Evolutionary conservation across 2,888 invertebrate species (phyloP), one percentile per base, ranked within the genome.

Genomic region (Glaucopsyche alexis): DNA sequence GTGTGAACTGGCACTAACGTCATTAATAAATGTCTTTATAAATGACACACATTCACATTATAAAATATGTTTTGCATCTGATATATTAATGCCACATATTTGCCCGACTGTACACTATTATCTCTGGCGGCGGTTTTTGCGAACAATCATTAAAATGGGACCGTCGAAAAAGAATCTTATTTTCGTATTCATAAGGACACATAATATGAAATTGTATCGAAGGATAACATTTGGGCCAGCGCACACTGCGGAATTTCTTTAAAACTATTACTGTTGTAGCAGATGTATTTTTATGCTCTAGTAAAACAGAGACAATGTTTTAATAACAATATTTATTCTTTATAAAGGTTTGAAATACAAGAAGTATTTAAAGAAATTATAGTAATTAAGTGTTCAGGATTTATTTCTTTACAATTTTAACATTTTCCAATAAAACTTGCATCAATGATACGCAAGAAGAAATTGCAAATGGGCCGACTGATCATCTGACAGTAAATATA

Each of bases 161-260:
- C 0, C 14, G 16, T 14, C 45, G 42, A 66, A 42, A 66, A 66
- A 45, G 66, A 16, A 16, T 42, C 45, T 66, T 45, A 66, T 38
- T 66, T 16, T 16, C 8, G 42, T 66, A 66, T 16, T 16, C 42
- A 40, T 66, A 45, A 66, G 13, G 40, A 45, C 66, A 66, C 42
- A 66, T 66, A 16, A 16, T 16, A 42, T 42, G 42, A 66, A 66
- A 66, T 66, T 45, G 40, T 45, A 66, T 66, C n/a, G 7, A n/a
- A 13, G n/a, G 7, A 14, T 42, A 40, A 2, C 4, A 42, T 66
- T 42, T 8, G n/a, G 66, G 42, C 16, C 66, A 9, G 8, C 42
- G 16, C 66, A 45, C 6, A 66, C 16, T 45, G 5, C 4, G 14
- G 14, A n/a, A 60, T 19, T 5, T 60, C n/a, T 55, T 55, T 19